phyloP scores from a whole-genome alignment of 2,888 invertebrate species.

The Parthenolecanium corni region DNA sequence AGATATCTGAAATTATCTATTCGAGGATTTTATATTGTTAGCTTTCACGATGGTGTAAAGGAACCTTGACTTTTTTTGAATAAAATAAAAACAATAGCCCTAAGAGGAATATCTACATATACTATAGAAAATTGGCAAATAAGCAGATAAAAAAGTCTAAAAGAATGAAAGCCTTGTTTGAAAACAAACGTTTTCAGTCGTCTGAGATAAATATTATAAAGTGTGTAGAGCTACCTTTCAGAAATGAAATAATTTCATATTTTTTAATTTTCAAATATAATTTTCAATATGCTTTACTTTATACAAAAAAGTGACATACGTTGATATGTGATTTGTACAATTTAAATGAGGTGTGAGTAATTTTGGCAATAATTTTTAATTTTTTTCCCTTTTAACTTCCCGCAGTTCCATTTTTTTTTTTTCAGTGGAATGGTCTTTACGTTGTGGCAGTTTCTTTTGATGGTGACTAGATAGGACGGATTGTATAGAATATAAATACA shows the following conservation, averaged over 20 bases:
- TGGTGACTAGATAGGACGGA: slow-evolving; percentile 1
- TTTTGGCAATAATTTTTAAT: slow-evolving; percentile 21
- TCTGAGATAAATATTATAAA: no score
- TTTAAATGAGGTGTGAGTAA: slow-evolving; percentile 26
- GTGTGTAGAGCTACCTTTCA: no score
- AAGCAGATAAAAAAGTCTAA: no score
- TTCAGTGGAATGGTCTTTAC: not conserved
- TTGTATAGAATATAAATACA: slow-evolving; percentile 12
- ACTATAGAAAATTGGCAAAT: no score
- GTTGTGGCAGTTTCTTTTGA: slow-evolving; percentile 7
- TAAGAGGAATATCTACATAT: no score
- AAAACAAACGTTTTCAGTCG: no score
- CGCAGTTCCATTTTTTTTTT: not conserved
- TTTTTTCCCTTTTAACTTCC: not conserved
- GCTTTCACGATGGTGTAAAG: no score
- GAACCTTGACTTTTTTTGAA: no score
- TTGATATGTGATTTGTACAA: slow-evolving; percentile 21
- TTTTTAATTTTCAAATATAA: not conserved
- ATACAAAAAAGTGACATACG: slow-evolving; percentile 6
- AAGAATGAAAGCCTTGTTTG: no score
- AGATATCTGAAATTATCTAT: no score
- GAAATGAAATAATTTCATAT: not conserved
- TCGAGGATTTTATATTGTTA: no score
- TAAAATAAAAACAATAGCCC: no score
- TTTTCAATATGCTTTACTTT: not conserved